Evolutionary conservation across 2,113 vertebrate species (phyloP).

Genomic region (Gracilinanus agilis): DNA sequence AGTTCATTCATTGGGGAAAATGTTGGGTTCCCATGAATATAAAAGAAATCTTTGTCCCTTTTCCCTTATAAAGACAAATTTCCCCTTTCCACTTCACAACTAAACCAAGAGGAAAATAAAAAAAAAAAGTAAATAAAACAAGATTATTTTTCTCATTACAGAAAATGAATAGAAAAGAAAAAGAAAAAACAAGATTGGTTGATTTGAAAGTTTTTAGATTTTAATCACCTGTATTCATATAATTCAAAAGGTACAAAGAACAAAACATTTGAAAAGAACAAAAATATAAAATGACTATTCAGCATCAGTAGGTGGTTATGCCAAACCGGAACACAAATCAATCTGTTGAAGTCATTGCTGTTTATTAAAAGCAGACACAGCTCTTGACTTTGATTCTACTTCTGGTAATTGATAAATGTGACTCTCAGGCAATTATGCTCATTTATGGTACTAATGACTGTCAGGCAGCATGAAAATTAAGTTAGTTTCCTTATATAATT

Average conservation of each 20-base stretch:
- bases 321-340: background rate
- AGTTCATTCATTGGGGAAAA: conserved; percentile 65
- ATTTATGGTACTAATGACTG: background rate
- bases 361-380: background rate
- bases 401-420: background rate
- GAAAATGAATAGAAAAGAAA: conserved; percentile 43
- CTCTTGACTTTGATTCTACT: background rate
- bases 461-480: background rate
- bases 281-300: background rate
- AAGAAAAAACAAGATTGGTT: conserved; percentile 30
- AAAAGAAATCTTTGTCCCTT: conserved; percentile 35
- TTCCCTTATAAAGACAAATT: conserved; percentile 35
- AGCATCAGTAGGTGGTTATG: background rate
- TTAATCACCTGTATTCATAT: conserved; percentile 41
- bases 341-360: background rate
- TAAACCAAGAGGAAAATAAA: conserved; percentile 36
- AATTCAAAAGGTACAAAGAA: conserved; percentile 11
- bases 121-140: conserved; percentile 5
- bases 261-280: conserved; percentile 3
- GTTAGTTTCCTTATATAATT: background rate
- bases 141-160: conserved; percentile 42
- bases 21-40: conserved; percentile 46
- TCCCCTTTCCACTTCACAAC: background rate
- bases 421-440: background rate
- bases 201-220: conserved; percentile 42